phyloP scores from a whole-genome alignment of 2,888 invertebrate species.

The Caenorhabditis sulstoni region DNA sequence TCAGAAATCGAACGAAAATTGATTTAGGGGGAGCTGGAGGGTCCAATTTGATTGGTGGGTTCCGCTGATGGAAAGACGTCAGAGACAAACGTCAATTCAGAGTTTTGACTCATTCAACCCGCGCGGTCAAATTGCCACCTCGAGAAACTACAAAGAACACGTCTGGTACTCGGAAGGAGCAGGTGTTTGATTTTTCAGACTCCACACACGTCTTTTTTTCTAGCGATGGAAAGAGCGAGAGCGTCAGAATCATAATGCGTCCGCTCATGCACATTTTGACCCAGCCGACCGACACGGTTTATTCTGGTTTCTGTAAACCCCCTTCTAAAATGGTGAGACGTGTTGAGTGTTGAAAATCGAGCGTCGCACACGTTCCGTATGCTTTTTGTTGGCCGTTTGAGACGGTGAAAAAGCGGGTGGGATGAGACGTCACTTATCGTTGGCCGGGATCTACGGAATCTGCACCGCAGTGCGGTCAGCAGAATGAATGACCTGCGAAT shows the following conservation, averaged over 20 bases:
- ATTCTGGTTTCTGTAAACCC: background rate
- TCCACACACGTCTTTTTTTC: background rate
- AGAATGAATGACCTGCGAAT: slow-evolving; percentile 33
- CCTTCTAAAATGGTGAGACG: too few relatives aligned
- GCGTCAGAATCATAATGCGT: too few relatives aligned
- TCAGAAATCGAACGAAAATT: background rate
- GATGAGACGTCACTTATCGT: slow-evolving; percentile 36
- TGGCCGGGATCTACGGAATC: slow-evolving; percentile 32
- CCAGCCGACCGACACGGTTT: background rate
- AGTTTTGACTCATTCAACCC: slow-evolving; percentile 31
- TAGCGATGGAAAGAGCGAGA: too few relatives aligned
- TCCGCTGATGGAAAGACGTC: slow-evolving; percentile 15
- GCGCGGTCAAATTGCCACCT: slow-evolving; percentile 12
- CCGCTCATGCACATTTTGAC: too few relatives aligned
- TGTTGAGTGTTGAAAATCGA: too few relatives aligned
- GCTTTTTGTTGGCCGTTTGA: background rate
- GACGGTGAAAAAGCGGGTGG: background rate
- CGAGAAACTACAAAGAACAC: slow-evolving; percentile 37
- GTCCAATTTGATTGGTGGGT: slow-evolving; percentile 38
- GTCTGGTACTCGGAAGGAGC: slow-evolving; percentile 10
- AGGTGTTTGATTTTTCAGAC: slow-evolving; percentile 33
- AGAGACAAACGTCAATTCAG: slow-evolving; percentile 13
- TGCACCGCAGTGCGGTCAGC: slow-evolving; percentile 40
- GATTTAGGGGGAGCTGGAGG: background rate
- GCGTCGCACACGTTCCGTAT: background rate